Base-by-base conservation (phyloP, 2,113 vertebrate genomes). In the Maccullochella peelii region DNA sequence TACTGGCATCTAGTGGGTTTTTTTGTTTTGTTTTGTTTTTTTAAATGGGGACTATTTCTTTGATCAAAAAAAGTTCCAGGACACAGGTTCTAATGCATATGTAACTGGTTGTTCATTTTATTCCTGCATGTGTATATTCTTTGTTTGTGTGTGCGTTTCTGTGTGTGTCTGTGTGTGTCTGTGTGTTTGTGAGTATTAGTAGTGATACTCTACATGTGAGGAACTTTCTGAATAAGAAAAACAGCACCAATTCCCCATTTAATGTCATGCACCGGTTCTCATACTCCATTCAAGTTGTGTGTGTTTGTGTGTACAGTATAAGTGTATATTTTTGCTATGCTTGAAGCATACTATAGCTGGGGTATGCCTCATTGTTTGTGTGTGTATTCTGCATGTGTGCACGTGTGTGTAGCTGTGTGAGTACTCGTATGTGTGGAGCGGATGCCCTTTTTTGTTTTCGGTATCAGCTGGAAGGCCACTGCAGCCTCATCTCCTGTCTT, bases 381-480 rank as follows among this genome's bases (percentile, higher is more conserved):
- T 76, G 3, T 20, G 25, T 44, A 1, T 44, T 1, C 16, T 70
- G 27, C 38, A 1, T 52, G 23, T 36, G n/a, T 47, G 50, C 5
- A 9, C 30, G 9, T 52, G 40, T 79, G 15, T 79, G n/a, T 58
- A 14, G 16, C 8, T 40, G 40, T 73, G 25, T 69, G 50, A 74
- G 59, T 57, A 18, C 27, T 3, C 55, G 3, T 68, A n/a, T 61
- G 5, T 54, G 42, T 49, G 44, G 44, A 40, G 38, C 23, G 8
- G 11, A 62, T 49, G 38, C 11, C 18, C 52, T 80, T 71, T n/a
- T n/a, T n/a, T n/a, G n/a, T n/a, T n/a, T n/a, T n/a, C n/a, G n/a
- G n/a, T 68, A 70, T 73, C n/a, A 54, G 73, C 57, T 42, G 10
- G 33, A 75, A 80, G 65, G 42, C 73, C 77, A 76, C 8, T 36